These are phyloP conservation scores for Menidia beryllina DNA, from an alignment of 2,113 vertebrate species.

Conservation along the genomic window DNA sequence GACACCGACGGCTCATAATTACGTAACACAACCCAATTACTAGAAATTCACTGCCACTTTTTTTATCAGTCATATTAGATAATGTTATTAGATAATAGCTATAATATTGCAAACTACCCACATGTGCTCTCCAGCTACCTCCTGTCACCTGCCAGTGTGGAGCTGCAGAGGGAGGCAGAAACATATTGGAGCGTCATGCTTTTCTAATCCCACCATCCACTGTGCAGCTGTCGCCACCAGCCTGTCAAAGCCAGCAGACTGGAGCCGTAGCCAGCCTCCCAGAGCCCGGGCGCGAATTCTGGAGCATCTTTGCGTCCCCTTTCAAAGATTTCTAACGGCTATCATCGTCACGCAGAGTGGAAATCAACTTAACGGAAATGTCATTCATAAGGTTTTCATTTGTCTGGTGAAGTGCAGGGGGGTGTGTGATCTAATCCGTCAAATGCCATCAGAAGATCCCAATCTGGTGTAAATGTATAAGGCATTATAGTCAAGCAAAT, in stretches of 20 bases:
- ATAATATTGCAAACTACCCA: background rate
- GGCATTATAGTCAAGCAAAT: conserved; percentile 10
- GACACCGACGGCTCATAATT: no score
- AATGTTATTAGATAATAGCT: no score
- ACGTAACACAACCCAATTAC: no score
- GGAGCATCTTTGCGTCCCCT: no score
- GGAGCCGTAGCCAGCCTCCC: background rate
- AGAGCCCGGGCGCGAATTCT: background rate
- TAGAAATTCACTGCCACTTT: no score
- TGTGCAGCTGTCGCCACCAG: no score
- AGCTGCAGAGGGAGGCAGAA: background rate
- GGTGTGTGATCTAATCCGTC: conserved; percentile 18
- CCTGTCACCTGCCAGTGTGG: background rate
- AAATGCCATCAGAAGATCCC: conserved; percentile 10
- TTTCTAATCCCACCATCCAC: background rate
- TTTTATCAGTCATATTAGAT: no score
- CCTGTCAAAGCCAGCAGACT: no score
- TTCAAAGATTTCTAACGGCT: background rate
- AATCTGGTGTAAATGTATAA: conserved; percentile 11
- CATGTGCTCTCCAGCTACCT: background rate
- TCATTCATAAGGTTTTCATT: conserved; percentile 9
- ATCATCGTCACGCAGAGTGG: background rate
- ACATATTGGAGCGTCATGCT: background rate
- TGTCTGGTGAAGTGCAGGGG: no score
- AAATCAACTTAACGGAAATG: conserved; percentile 2